A percentile compares a stretch with the other conserved stretches of the same genome.
Conservation (phyloP, 2,113 vertebrate species). For the Urocitellus parryii region DNA sequence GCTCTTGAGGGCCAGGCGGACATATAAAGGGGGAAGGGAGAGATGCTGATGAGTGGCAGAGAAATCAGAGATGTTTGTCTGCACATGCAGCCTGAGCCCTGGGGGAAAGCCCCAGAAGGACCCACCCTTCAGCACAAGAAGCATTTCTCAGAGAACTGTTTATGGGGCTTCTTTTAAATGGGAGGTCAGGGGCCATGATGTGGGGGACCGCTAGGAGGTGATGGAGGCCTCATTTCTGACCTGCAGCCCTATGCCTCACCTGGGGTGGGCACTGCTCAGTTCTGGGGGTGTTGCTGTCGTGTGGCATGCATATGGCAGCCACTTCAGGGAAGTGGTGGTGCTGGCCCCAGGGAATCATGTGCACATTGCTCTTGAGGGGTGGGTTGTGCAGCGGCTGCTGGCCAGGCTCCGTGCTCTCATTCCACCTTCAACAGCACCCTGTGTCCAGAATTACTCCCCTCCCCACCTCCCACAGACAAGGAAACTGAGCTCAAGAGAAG, state of each 20-base stretch:
- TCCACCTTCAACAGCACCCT: not conserved
- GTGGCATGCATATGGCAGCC: not conserved
- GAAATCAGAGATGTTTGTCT: not conserved
- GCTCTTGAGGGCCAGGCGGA: not conserved
- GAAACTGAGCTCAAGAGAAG: not conserved
- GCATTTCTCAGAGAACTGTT: not conserved
- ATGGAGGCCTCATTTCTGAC: not conserved
- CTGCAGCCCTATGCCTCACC: accelerated
- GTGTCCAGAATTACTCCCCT: not conserved
- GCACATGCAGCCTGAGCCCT: not conserved
- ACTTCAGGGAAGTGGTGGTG: not conserved
- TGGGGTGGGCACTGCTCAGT: not conserved
- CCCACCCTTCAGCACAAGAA: not conserved
- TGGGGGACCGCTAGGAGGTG: too few species aligned
- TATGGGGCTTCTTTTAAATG: not conserved
- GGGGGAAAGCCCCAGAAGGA: not conserved
- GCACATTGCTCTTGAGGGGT: not conserved
- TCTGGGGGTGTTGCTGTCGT: not conserved
- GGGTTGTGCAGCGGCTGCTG: not conserved
- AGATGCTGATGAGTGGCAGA: not conserved
- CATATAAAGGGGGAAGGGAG: accelerated
- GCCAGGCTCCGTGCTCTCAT: not conserved
- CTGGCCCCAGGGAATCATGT: not conserved
- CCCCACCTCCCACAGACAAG: not conserved
- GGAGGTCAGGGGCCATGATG: not conserved